Percentiles rank a stretch among this genome's conserved stretches.
Conservation (phyloP, 2,888 invertebrate genomes). For the Perdita meconis region DNA sequence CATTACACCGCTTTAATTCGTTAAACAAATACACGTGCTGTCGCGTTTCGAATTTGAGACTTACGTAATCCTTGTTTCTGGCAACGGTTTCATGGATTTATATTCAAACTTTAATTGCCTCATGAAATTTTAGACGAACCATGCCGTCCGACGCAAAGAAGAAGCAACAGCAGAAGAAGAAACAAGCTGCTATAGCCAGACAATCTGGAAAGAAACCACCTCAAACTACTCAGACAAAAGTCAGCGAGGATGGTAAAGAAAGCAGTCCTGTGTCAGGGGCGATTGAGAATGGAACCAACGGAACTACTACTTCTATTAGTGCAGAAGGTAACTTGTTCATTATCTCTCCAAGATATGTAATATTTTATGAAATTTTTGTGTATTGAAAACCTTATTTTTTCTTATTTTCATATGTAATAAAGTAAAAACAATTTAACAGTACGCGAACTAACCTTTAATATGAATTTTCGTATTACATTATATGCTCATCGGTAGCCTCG, state of each 20-base stretch:
- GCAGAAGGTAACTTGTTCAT: constrained; percentile 87
- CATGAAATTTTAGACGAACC: constrained; percentile 66
- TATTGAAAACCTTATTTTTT: too few relatives aligned
- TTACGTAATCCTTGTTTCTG: constrained; percentile 58
- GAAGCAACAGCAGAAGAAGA: constrained; percentile 98
- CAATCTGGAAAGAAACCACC: constrained; percentile 82
- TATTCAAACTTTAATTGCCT: not conserved
- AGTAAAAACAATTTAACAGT: too few relatives aligned
- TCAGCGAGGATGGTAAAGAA: constrained; percentile 86
- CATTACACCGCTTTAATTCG: not conserved
- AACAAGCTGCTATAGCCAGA: constrained; percentile 94
- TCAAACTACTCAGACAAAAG: constrained; percentile 79
- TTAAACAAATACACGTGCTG: constrained; percentile 33
- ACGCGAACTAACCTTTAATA: too few relatives aligned
- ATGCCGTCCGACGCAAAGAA: constrained; percentile 99
- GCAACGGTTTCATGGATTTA: not conserved
- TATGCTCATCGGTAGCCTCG: too few relatives aligned
- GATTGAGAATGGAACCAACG: constrained; percentile 86
- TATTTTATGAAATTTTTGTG: too few relatives aligned
- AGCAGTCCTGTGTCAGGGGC: constrained; percentile 82
- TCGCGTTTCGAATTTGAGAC: constrained; percentile 54
- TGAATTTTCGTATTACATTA: too few relatives aligned
- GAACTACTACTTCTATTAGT: constrained; percentile 85
- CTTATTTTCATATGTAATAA: too few relatives aligned
- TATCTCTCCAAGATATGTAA: too few relatives aligned